phyloP scores from a whole-genome alignment of 2,797 vertebrate genomes.

The Notolabrus celidotus region DNA sequence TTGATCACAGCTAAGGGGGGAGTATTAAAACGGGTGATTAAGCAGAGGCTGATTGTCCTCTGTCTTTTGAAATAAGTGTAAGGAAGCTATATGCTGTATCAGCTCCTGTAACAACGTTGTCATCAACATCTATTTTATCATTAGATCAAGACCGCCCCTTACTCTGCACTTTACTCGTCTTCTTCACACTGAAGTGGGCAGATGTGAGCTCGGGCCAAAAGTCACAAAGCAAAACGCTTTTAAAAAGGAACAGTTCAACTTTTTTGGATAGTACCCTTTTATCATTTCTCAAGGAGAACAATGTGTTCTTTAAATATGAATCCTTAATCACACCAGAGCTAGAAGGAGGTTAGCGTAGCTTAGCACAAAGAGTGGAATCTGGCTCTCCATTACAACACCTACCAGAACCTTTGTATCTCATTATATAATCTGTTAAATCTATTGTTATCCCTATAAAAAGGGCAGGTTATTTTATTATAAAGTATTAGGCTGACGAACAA shows the following conservation, averaged over 20 bases:
- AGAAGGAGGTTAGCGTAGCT: too few relatives aligned
- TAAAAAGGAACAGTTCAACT: conserved; percentile 10
- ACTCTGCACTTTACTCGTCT: conserved; percentile 49
- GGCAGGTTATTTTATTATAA: too few relatives aligned
- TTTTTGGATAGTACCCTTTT: not conserved
- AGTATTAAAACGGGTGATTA: conserved; percentile 71
- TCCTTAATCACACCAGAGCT: too few relatives aligned
- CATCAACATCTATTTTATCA: conserved; percentile 69
- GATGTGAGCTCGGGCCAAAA: conserved; percentile 14
- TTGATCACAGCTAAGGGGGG: conserved; percentile 54
- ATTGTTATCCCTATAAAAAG: too few relatives aligned
- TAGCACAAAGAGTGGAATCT: too few relatives aligned
- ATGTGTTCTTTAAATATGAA: too few relatives aligned
- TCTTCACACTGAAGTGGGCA: conserved; percentile 38
- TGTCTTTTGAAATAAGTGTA: conserved; percentile 59
- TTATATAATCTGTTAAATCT: too few relatives aligned
- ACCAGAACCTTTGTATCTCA: too few relatives aligned
- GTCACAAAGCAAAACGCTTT: not conserved
- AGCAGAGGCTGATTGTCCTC: conserved; percentile 65
- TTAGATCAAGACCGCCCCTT: conserved; percentile 46
- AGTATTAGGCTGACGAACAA: too few relatives aligned
- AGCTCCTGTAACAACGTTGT: conserved; percentile 62
- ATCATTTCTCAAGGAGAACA: too few relatives aligned
- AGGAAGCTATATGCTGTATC: conserved; percentile 59
- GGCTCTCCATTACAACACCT: too few relatives aligned